Evolutionary conservation across 2,113 vertebrate species (phyloP), one percentile per base, ranked within the genome.

Genomic region (Cyphomyrus plagiostoma): DNA sequence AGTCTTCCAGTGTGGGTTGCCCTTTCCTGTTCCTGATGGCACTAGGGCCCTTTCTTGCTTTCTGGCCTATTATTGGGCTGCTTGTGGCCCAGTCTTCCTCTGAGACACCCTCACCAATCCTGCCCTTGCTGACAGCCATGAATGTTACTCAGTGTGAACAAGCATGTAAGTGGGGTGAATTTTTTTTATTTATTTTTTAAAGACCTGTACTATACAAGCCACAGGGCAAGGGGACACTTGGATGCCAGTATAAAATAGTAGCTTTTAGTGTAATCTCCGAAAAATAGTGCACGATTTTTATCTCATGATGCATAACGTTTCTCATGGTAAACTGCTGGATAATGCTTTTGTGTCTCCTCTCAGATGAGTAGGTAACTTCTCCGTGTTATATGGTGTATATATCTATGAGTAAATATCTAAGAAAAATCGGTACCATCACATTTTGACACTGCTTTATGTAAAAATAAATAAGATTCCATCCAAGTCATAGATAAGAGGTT

Each of bases 51-150:
- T 26, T 89, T n/a, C 62, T 91, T 53, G 62, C 66, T 58, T 77
- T 93, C 45, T 86, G 90, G 52, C 86, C 89, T 23, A 6, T 91
- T 21, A 53, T 91, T 52, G 90, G 52, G 45, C 88, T 92, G 1
- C 11, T 90, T 1, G 35, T 21, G 58, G 82, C 87, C 35, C 86
- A 50, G 19, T 90, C 89, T 87, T n/a, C 35, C 6, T 62, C 49
- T 8, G 17, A 3, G 2, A 42, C 26, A 4, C n/a, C 9, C 0
- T 4, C 58, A 50, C 30, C 5, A 0, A 30, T 88, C 21, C 87
- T 89, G 30, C 0, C 17, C 89, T 80, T 30, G 9, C 0, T 0
- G 58, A 23, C 19, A 2, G 2, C 83, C 0, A 0, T 0, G 1
- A 87, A 53, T 19, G 4, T 53, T 50, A 56, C 56, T 4, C 89